A percentile compares a stretch with the other conserved stretches of the same genome.
Conservation (phyloP, 2,113 vertebrate genomes). For the Ellobius talpinus region DNA sequence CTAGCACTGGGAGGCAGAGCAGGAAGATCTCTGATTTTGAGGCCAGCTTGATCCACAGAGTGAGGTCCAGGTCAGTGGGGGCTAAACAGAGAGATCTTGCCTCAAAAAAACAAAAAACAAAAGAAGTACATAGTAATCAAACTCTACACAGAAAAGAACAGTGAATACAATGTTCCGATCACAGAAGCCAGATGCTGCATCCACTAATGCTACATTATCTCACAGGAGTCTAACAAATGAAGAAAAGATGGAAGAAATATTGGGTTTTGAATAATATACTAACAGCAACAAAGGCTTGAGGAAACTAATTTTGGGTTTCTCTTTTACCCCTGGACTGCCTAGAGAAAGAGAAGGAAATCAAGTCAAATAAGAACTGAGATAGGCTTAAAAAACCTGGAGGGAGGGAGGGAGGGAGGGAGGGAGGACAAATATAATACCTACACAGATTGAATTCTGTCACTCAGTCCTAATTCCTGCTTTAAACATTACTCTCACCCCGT, state of each 20-base stretch:
- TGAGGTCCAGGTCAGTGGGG: not conserved
- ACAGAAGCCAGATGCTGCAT: not conserved
- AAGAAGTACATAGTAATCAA: not conserved
- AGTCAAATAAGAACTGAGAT: not conserved
- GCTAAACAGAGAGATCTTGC: not conserved
- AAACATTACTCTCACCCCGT: not conserved
- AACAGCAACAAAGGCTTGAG: not conserved
- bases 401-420: accelerated
- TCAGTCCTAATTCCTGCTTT: not conserved
- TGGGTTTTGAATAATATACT: not conserved
- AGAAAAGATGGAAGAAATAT: not conserved
- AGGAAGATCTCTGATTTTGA: not conserved
- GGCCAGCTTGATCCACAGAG: not conserved
- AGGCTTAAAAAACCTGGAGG: not conserved
- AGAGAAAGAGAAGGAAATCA: not conserved
- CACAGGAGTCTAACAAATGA: not conserved
- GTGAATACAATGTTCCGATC: not conserved
- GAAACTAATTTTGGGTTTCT: not conserved
- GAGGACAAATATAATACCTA: not conserved
- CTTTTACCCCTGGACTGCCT: not conserved
- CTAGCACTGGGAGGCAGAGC: not conserved
- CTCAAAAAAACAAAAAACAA: too few relatives aligned
- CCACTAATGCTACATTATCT: not conserved
- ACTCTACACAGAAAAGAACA: not conserved
- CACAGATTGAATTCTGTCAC: not conserved